phyloP scores from a whole-genome alignment of 2,888 invertebrate species.

The Timema cristinae region DNA sequence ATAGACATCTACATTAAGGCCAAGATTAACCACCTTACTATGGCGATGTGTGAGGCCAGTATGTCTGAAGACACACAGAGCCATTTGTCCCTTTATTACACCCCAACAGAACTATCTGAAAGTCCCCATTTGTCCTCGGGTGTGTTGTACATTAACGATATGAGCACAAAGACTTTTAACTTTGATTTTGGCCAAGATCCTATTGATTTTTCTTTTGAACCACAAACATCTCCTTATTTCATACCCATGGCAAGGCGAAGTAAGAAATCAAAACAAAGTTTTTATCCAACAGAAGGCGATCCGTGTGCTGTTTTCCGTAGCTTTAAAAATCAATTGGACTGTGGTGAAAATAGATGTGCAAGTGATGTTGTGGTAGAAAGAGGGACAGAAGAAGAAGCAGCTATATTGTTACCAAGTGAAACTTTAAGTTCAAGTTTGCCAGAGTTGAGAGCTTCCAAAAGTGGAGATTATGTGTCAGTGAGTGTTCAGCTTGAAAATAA shows the following conservation, averaged over 20 bases:
- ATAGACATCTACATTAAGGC: slow-evolving; percentile 65
- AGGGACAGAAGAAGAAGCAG: slow-evolving; percentile 21
- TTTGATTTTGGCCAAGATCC: not conserved
- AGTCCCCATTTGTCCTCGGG: slow-evolving; percentile 27
- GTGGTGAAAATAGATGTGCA: not conserved
- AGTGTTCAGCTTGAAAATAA: slow-evolving; percentile 13
- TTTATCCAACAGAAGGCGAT: slow-evolving; percentile 21
- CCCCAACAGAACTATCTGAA: slow-evolving; percentile 68
- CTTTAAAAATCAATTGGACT: slow-evolving; percentile 13
- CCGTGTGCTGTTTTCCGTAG: slow-evolving; percentile 29
- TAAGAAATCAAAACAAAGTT: not conserved
- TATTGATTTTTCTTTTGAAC: slow-evolving; percentile 23
- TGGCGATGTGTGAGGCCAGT: slow-evolving; percentile 48
- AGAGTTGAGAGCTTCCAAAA: slow-evolving; percentile 42
- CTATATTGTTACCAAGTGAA: slow-evolving; percentile 21
- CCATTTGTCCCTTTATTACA: slow-evolving; percentile 73
- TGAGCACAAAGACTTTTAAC: not conserved
- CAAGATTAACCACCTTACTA: slow-evolving; percentile 38
- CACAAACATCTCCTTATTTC: slow-evolving; percentile 33
- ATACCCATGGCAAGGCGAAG: slow-evolving; percentile 19
- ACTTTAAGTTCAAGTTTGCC: slow-evolving; percentile 26
- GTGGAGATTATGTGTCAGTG: slow-evolving; percentile 44
- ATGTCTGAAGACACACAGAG: slow-evolving; percentile 49
- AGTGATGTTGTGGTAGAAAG: not conserved
- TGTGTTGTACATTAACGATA: slow-evolving; percentile 4